Percentiles rank a stretch among this genome's conserved stretches.
Conservation (phyloP, 2,888 invertebrate genomes). For the Zele albiditarsus region DNA sequence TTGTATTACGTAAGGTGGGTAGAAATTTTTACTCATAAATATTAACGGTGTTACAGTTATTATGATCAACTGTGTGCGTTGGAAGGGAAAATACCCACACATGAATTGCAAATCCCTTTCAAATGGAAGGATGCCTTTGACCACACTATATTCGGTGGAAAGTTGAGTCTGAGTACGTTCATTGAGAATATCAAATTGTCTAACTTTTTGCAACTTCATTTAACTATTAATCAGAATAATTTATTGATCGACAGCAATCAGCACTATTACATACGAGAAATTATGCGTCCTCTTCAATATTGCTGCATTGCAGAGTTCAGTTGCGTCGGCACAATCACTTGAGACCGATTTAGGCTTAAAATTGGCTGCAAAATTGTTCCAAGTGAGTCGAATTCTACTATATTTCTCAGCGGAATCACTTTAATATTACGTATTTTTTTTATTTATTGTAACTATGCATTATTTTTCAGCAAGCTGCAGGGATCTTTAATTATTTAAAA, state of each 20-base stretch:
- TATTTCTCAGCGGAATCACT: too few species aligned
- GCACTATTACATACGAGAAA: conserved; percentile 93
- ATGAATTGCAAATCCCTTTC: conserved; percentile 96
- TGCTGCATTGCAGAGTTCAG: conserved; percentile 91
- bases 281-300: conserved; percentile 97
- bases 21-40: conserved; percentile 3
- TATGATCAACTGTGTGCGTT: conserved; percentile 95
- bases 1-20: conserved; percentile 16
- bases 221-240: background rate
- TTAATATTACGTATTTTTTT: too few species aligned
- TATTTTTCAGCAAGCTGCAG: conserved; percentile 85
- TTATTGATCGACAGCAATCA: conserved; percentile 79
- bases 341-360: conserved; percentile 96
- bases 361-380: conserved; percentile 91
- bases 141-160: conserved; percentile 93
- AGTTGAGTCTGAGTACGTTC: conserved; percentile 90
- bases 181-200: conserved; percentile 10
- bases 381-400: conserved; percentile 75
- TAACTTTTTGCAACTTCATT: background rate
- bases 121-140: conserved; percentile 99
- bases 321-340: conserved; percentile 88
- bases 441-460: too few species aligned
- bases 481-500: conserved; percentile 91
- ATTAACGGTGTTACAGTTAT: conserved; percentile 82
- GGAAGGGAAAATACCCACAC: conserved; percentile 94